phyloP scores from a whole-genome alignment of 2,113 vertebrate genomes.

The Coregonus clupeaformis region DNA sequence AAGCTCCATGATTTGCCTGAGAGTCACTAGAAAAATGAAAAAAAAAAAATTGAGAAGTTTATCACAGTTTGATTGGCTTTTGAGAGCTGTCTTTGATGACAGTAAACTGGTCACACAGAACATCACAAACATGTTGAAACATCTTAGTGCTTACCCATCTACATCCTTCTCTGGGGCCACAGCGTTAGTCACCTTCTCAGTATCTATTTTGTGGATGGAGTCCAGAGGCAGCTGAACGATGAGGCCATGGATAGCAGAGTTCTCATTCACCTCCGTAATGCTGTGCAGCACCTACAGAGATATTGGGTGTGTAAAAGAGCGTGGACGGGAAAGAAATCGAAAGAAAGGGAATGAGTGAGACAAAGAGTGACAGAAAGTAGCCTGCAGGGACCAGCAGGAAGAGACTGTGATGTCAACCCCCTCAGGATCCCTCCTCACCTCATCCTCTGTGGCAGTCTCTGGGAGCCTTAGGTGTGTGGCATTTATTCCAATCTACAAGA shows the following conservation, averaged over 20 bases:
- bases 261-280: constrained; percentile 85
- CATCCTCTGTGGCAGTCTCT: constrained; percentile 85
- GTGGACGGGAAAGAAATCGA: not conserved
- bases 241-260: constrained; percentile 86
- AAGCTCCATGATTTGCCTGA: not conserved
- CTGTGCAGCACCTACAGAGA: constrained; percentile 81
- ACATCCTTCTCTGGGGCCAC: constrained; percentile 92
- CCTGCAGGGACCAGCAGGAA: not conserved
- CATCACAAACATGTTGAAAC: too few species aligned
- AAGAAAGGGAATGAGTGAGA: not conserved
- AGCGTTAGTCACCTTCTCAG: constrained; percentile 87
- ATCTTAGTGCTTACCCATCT: constrained; percentile 80
- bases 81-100: not conserved
- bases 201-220: constrained; percentile 85
- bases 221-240: constrained; percentile 95
- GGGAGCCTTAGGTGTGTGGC: constrained; percentile 89
- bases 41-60: too few species aligned
- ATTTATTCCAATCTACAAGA: constrained; percentile 90
- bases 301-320: too few species aligned
- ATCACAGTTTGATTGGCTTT: too few species aligned
- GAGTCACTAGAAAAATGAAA: too few species aligned
- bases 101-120: too few species aligned
- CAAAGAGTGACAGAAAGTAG: not conserved
- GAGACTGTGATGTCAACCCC: not conserved
- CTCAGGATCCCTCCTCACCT: constrained; percentile 72